Evolutionary conservation across 1,140 invertebrate species (phyloP).

Genomic region (Zaprionus nigranus): DNA sequence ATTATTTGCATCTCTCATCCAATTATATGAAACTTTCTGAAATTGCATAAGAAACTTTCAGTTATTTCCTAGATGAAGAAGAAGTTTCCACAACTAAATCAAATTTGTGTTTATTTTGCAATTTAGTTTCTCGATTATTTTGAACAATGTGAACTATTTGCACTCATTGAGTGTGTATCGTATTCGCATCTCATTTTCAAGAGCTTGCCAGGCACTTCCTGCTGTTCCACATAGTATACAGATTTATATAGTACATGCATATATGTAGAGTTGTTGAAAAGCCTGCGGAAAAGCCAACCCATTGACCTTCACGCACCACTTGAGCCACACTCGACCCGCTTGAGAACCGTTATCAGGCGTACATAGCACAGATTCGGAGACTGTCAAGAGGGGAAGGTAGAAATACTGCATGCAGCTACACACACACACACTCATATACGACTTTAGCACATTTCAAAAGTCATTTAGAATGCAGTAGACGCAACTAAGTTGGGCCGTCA

Average conservation of each 20-base stretch:
- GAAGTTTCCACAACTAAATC: background rate
- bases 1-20: background rate
- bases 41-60: background rate
- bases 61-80: background rate
- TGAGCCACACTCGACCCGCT: constrained; percentile 25
- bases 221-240: constrained; percentile 5
- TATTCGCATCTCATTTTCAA: constrained; percentile 4
- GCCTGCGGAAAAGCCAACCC: constrained; percentile 27
- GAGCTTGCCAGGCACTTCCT: constrained; percentile 22
- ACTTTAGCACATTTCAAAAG: constrained; percentile 31
- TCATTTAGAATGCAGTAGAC: constrained; percentile 70
- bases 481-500: constrained; percentile 27
- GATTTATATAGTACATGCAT: no score
- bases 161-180: background rate
- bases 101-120: constrained; percentile 6
- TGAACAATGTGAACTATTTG: background rate
- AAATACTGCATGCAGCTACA: constrained; percentile 40
- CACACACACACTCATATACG: constrained; percentile 31
- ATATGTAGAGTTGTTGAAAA: constrained; percentile 2
- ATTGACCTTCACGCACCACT: constrained; percentile 40
- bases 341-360: constrained; percentile 37
- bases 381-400: constrained; percentile 31
- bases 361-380: constrained; percentile 25
- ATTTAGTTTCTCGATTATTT: background rate
- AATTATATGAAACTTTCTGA: background rate